These are phyloP conservation scores for Horisme vitalbata DNA, from an alignment of 2,888 invertebrate species.

Conservation along the genomic window DNA sequence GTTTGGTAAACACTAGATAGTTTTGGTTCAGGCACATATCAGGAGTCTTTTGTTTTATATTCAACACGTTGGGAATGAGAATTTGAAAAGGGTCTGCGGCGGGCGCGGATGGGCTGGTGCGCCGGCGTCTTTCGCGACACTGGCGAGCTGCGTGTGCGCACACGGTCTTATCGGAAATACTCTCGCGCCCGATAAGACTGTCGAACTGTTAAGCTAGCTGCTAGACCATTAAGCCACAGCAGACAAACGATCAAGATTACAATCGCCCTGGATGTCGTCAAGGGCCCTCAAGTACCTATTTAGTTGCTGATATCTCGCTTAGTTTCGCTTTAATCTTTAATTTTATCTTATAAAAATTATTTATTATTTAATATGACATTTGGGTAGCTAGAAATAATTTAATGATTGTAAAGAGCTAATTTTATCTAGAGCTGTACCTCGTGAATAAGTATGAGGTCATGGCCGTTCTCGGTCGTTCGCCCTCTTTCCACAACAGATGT, in stretches of 20 bases:
- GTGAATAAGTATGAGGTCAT: constrained; percentile 11
- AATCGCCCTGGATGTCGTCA: background rate
- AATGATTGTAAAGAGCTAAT: background rate
- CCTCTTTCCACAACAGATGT: constrained; percentile 11
- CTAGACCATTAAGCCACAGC: constrained; percentile 26
- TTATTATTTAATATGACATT: too few species aligned
- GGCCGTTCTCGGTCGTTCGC: constrained; percentile 17
- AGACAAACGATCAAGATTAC: constrained; percentile 14
- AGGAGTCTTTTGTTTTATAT: constrained; percentile 56
- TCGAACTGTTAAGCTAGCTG: constrained; percentile 45
- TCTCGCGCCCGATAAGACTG: constrained; percentile 67
- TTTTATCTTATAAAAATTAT: too few species aligned
- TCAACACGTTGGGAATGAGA: constrained; percentile 44
- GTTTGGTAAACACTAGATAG: constrained; percentile 65
- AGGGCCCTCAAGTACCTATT: too few species aligned
- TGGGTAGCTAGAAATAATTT: too few species aligned
- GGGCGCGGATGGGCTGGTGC: constrained; percentile 44
- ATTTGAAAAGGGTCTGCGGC: constrained; percentile 31
- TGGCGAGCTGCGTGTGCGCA: constrained; percentile 57
- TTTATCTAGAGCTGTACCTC: background rate
- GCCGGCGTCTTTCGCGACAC: constrained; percentile 64
- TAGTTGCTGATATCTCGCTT: too few species aligned
- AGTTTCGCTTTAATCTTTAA: too few species aligned
- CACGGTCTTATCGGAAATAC: constrained; percentile 65
- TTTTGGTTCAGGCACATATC: constrained; percentile 56